Evolutionary conservation across 2,888 invertebrate species (phyloP).

Genomic region (Julus scanicus): DNA sequence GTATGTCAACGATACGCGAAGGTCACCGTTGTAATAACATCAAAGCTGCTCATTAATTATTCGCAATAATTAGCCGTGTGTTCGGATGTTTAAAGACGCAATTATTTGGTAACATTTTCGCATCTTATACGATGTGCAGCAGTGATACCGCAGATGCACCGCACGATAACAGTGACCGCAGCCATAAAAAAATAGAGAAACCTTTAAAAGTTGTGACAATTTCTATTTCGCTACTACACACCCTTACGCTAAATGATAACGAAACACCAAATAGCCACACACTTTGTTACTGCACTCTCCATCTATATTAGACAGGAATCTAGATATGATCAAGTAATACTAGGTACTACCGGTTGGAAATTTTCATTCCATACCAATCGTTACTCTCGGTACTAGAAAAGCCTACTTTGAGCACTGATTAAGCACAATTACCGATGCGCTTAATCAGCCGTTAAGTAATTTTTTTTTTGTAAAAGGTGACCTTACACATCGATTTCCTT

Average conservation of each 20-base stretch:
- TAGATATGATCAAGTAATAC: constrained; percentile 4
- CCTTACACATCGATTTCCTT: background rate
- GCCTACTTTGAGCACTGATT: constrained; percentile 5
- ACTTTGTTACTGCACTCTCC: background rate
- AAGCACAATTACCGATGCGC: background rate
- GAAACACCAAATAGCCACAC: background rate
- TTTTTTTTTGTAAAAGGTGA: background rate
- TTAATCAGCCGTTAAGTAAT: background rate
- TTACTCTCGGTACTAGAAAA: background rate
- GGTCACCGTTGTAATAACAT: background rate
- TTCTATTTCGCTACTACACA: background rate
- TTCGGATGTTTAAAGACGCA: background rate
- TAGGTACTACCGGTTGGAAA: background rate
- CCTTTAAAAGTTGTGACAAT: background rate
- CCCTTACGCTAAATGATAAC: background rate
- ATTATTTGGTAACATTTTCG: background rate
- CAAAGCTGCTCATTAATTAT: background rate
- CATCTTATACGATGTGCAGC: background rate
- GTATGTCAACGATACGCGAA: background rate
- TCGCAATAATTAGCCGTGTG: background rate
- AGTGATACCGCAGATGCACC: background rate
- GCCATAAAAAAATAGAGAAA: constrained; percentile 3
- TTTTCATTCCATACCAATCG: background rate
- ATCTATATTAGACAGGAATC: background rate
- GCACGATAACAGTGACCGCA: background rate